Evolutionary conservation across 2,888 invertebrate genomes (phyloP), one percentile per base, ranked within the genome.

Genomic region (Euplexia lucipara): DNA sequence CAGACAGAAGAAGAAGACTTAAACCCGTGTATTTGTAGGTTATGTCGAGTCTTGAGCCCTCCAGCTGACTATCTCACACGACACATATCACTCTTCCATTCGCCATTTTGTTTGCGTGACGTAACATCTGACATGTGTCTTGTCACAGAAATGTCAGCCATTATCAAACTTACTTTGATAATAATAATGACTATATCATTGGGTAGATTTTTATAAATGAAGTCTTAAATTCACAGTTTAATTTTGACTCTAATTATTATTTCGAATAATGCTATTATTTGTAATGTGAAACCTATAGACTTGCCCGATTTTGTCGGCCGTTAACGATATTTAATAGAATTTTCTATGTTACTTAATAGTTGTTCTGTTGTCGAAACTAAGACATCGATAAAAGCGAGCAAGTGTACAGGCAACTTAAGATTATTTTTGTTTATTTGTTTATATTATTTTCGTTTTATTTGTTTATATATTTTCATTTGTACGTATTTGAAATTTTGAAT

Each of bases 1-100:
- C 59, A 49, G 73, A 45, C 73, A 57, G 73, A 74, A 74, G 73
- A 73, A 71, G 73, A 74, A 77, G 78, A 74, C 73, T 37, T 74
- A 74, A 58, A 59, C 58, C 32, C 54, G 52, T 42, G 48, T 53
- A 44, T 18, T 18, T 52, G 35, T 71, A 61, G 76, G 62, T 20
- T 48, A 30, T 75, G 32, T 56, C 54, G 44, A 53, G 12, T 53
- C 41, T 56, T 41, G 9, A 64, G 34, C 68, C 66, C 66, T 69
- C 66, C 68, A 66, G 73, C 73, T 20, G 49, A 14, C 64, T 67
- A 39, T 16, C 30, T 18, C 52, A 34, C 51, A 22, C 37, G 32
- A 64, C 65, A 72, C n/a, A 45, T 49, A 32, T 34, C 71, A 70
- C 42, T n/a, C 1, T 20, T 54, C 62, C 20, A 7, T 22, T 44